phyloP scores from a whole-genome alignment of 1,140 invertebrate species.

The Platyscapa corneri region DNA sequence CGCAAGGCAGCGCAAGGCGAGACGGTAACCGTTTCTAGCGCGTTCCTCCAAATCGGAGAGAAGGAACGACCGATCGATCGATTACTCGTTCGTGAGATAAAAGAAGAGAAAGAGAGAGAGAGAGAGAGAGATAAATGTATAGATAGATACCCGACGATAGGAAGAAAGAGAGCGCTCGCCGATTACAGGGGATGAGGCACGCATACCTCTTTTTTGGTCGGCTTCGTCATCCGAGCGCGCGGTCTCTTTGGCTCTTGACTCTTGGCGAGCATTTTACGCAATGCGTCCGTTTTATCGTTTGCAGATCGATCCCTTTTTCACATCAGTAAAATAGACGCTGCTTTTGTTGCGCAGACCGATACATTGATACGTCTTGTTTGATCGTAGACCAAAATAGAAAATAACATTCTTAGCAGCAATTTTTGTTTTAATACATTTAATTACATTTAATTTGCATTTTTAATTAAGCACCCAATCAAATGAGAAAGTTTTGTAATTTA shows the following conservation, averaged over 20 bases:
- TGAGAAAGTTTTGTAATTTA: too few relatives aligned
- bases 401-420: not conserved
- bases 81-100: slow-evolving; percentile 30
- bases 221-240: not conserved
- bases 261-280: not conserved
- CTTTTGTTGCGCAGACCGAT: not conserved
- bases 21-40: not conserved
- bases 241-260: slow-evolving; percentile 23
- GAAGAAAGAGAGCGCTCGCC: not conserved
- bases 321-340: not conserved
- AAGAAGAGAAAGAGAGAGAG: not conserved
- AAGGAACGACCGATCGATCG: slow-evolving; percentile 5
- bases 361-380: not conserved
- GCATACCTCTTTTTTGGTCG: not conserved
- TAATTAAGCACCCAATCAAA: too few relatives aligned
- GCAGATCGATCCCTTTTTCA: not conserved
- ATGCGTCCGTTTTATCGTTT: not conserved
- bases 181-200: not conserved
- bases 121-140: not conserved
- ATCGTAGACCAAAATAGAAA: not conserved
- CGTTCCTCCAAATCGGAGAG: slow-evolving; percentile 49
- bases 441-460: too few relatives aligned
- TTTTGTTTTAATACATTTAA: too few relatives aligned
- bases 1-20: not conserved
- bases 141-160: too few relatives aligned